phyloP scores from a whole-genome alignment of 1,140 invertebrate species.

The Drosophila punjabiensis region DNA sequence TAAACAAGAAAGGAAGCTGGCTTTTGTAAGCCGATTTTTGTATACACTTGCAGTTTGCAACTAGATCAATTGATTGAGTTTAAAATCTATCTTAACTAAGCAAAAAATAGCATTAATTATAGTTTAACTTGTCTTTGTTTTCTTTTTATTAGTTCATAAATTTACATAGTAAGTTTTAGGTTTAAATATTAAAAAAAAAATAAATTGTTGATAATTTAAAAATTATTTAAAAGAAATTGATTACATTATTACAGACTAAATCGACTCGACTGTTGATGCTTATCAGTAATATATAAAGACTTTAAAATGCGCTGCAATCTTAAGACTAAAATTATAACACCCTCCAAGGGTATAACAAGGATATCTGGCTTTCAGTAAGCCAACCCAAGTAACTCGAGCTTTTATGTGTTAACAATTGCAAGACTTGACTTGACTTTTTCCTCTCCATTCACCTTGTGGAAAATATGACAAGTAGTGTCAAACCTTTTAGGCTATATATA shows the following conservation, averaged over 20 bases:
- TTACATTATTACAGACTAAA: too few species aligned
- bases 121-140: background rate
- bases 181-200: too few species aligned
- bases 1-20: background rate
- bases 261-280: too few species aligned
- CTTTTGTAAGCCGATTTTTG: background rate
- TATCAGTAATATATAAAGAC: background rate
- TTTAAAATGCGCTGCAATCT: background rate
- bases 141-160: too few species aligned
- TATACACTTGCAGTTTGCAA: background rate
- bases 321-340: background rate
- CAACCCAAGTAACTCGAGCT: background rate
- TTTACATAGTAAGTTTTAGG: too few species aligned
- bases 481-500: slow-evolving; percentile 21
- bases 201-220: too few species aligned
- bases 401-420: slow-evolving; percentile 1
- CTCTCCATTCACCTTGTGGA: background rate
- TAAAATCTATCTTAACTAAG: background rate
- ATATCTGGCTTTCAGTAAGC: slow-evolving; percentile 2
- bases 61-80: background rate
- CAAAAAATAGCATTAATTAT: background rate
- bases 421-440: background rate
- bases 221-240: too few species aligned
- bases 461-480: slow-evolving; percentile 19
- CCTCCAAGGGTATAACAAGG: background rate